Conservation (phyloP, 2,888 invertebrate genomes). For the Trachelus stipa region DNA sequence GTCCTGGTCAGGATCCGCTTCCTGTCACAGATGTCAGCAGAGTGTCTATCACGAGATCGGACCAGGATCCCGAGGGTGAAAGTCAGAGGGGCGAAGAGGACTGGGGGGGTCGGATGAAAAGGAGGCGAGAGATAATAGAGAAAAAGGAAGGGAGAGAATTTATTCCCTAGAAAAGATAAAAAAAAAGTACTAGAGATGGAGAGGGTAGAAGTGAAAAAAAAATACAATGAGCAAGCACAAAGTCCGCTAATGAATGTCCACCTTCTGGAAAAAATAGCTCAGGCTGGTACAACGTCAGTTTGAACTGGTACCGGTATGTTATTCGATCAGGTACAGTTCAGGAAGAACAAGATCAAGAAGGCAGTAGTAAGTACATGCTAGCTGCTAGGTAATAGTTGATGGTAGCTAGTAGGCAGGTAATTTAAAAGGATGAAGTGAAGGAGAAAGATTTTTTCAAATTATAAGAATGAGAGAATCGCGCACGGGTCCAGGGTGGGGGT, state of each 20-base stretch:
- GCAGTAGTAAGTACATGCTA: neutral
- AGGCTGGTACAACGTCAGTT: neutral
- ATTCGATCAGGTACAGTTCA: neutral
- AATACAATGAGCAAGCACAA: constrained; percentile 42
- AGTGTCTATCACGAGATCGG: neutral
- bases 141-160: constrained; percentile 15
- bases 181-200: constrained; percentile 14
- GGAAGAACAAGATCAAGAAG: neutral
- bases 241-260: constrained; percentile 66
- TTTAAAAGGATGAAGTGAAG: neutral
- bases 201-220: neutral
- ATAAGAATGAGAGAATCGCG: neutral
- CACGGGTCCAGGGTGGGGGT: neutral
- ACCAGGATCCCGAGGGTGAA: constrained; percentile 10
- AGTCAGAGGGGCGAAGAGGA: constrained; percentile 20
- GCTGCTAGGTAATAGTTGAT: neutral
- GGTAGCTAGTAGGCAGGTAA: neutral
- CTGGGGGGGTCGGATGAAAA: constrained; percentile 3
- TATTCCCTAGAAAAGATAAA: neutral
- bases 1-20: constrained; percentile 34
- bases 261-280: constrained; percentile 62
- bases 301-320: neutral
- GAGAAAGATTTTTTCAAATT: neutral
- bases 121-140: constrained; percentile 2
- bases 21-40: constrained; percentile 12